These are phyloP conservation scores for Torymus tubicola DNA, from an alignment of 2,888 invertebrate species.

Conservation along the genomic window DNA sequence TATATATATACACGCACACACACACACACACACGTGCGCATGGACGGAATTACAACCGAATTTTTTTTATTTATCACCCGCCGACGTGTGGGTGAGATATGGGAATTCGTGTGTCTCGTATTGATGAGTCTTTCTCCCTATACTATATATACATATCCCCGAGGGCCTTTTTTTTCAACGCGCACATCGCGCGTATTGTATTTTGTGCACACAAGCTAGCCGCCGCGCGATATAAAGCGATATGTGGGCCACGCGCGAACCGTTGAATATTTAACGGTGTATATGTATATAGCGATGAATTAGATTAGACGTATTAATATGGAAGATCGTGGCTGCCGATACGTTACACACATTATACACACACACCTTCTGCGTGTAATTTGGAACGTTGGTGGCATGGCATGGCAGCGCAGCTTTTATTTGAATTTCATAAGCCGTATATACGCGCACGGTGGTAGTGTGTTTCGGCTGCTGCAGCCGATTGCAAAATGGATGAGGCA, in stretches of 20 bases:
- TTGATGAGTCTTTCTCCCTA: background rate
- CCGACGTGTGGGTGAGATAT: constrained; percentile 1
- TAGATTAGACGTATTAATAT: constrained; percentile 26
- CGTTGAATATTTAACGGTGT: constrained; percentile 34
- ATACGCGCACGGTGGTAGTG: no score
- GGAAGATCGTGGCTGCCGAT: constrained; percentile 13
- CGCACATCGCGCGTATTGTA: background rate
- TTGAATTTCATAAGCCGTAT: constrained; percentile 41
- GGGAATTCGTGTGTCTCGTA: background rate
- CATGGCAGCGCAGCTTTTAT: constrained; percentile 1
- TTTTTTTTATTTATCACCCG: constrained; percentile 35
- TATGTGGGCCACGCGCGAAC: constrained; percentile 5
- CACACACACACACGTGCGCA: no score
- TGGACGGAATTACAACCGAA: no score
- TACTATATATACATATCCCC: background rate
- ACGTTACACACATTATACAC: background rate
- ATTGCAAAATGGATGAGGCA: no score
- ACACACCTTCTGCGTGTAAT: no score
- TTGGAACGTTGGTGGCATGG: no score
- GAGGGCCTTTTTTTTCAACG: background rate
- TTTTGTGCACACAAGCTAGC: no score
- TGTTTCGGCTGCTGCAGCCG: no score
- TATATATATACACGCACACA: no score
- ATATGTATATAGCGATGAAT: constrained; percentile 7
- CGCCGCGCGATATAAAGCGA: no score